A percentile compares a stretch with the other conserved stretches of the same genome.
Evolutionary conservation across 2,888 invertebrate genomes (phyloP).

Genomic region (Thumatha senex): DNA sequence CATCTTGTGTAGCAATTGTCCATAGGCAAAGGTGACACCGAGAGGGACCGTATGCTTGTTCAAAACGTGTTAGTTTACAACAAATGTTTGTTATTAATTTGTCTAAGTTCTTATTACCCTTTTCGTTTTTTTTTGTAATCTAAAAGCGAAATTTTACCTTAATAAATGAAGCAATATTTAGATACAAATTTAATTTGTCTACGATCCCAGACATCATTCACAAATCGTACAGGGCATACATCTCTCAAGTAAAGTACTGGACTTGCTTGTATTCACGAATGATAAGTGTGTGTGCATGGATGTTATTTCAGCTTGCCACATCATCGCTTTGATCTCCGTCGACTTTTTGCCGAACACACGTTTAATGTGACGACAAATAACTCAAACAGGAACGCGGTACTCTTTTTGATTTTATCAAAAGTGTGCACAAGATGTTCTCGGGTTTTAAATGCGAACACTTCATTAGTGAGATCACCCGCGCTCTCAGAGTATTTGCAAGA

Average conservation of each 20-base stretch:
- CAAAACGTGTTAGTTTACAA: no score
- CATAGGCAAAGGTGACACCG: no score
- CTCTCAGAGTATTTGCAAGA: constrained; percentile 46
- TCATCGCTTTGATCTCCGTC: constrained; percentile 75
- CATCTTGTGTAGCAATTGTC: no score
- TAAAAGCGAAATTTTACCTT: no score
- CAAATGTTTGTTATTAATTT: no score
- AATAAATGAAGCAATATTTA: no score
- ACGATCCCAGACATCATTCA: constrained; percentile 1
- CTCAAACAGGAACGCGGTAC: constrained; percentile 68
- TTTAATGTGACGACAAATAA: constrained; percentile 82
- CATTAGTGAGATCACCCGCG: constrained; percentile 73
- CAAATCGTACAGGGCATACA: constrained; percentile 24
- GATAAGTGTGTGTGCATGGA: constrained; percentile 57
- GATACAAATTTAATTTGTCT: neutral
- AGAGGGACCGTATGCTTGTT: no score
- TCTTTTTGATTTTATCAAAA: constrained; percentile 75
- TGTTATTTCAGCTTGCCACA: constrained; percentile 74
- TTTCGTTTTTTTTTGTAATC: no score
- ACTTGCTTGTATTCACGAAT: constrained; percentile 31
- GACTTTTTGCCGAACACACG: constrained; percentile 75
- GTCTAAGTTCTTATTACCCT: no score
- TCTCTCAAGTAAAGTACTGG: constrained; percentile 25
- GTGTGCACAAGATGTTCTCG: constrained; percentile 59
- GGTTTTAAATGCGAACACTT: constrained; percentile 70